Conservation (phyloP, 2,113 vertebrate species). For the Marmota flaviventris region DNA sequence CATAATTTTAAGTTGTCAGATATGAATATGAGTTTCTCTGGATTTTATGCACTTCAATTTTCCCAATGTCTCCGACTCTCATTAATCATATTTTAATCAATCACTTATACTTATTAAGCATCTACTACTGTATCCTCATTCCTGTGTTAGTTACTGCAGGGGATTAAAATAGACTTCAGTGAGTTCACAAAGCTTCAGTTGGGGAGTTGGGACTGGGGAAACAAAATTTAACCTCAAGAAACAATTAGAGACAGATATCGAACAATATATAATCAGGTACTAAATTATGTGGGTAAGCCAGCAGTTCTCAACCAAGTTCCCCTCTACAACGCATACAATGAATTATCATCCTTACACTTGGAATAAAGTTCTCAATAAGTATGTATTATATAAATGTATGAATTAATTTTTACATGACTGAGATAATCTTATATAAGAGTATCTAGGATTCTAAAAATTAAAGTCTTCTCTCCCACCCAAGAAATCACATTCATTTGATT, state of each 20-base stretch:
- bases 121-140: background rate
- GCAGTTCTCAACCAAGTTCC: background rate
- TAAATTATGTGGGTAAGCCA: background rate
- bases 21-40: constrained; percentile 8
- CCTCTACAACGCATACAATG: background rate
- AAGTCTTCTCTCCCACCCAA: background rate
- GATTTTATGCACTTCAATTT: background rate
- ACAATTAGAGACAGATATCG: background rate
- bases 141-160: background rate
- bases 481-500: constrained; percentile 34
- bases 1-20: constrained; percentile 5
- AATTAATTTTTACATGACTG: constrained; percentile 41
- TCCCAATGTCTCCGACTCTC: background rate
- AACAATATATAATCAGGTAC: background rate
- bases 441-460: background rate
- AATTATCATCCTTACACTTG: background rate
- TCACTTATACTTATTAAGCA: background rate
- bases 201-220: background rate
- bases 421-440: background rate
- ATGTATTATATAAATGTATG: background rate
- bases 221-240: background rate
- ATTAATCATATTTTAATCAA: constrained; percentile 46
- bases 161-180: constrained; percentile 15
- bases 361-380: background rate
- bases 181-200: background rate